Evolutionary conservation across 2,888 invertebrate species (phyloP).

Genomic region (Microplitis manilae): DNA sequence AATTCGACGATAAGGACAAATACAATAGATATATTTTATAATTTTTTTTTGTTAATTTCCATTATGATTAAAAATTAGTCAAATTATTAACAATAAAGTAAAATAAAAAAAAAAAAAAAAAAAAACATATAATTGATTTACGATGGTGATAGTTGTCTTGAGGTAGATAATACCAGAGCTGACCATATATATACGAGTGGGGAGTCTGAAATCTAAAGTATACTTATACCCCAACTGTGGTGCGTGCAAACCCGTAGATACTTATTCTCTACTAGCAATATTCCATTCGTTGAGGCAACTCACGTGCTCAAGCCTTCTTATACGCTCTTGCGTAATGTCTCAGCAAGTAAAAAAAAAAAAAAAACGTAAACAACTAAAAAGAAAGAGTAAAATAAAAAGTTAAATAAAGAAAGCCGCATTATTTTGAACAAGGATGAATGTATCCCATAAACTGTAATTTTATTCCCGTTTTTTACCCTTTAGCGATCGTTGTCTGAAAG

Average conservation of each 20-base stretch:
- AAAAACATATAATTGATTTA: too few relatives aligned
- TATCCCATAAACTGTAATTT: constrained; percentile 22
- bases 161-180: too few relatives aligned
- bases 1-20: too few relatives aligned
- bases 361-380: background rate
- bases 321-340: constrained; percentile 18
- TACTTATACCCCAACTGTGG: background rate
- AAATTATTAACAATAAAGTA: too few relatives aligned
- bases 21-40: too few relatives aligned
- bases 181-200: too few relatives aligned
- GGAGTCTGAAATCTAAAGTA: background rate
- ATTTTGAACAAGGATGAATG: constrained; percentile 8
- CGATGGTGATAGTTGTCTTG: too few relatives aligned
- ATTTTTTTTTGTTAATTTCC: too few relatives aligned
- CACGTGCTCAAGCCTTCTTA: constrained; percentile 19
- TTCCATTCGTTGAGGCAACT: constrained; percentile 21
- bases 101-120: too few relatives aligned
- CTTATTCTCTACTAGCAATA: constrained; percentile 3
- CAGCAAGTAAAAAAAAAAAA: background rate
- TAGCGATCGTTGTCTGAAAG: constrained; percentile 21
- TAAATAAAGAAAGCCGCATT: constrained; percentile 12
- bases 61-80: too few relatives aligned
- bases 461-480: constrained; percentile 17
- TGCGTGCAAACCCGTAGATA: constrained; percentile 21
- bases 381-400: background rate